These are phyloP conservation scores for Zophobas atratus DNA, from an alignment of 1,140 invertebrate species.

Conservation along the genomic window DNA sequence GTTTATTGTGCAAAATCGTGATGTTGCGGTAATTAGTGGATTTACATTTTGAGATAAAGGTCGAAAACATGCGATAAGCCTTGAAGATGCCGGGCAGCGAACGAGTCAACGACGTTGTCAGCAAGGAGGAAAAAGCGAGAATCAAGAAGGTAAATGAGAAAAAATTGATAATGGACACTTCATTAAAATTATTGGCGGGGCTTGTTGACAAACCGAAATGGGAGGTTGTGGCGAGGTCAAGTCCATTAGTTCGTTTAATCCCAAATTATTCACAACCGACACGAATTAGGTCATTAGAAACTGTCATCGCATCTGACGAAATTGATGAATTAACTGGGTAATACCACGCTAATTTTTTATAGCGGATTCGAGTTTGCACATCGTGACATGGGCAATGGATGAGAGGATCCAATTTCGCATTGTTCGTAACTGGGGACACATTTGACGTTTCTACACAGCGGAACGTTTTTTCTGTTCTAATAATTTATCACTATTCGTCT, in stretches of 20 bases:
- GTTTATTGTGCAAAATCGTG: conserved; percentile 23
- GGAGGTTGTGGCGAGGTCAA: conserved; percentile 5
- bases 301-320: conserved; percentile 2
- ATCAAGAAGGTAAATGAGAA: conserved; percentile 17
- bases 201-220: not conserved
- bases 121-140: conserved; percentile 5
- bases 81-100: conserved; percentile 9
- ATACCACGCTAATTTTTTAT: conserved; percentile 16
- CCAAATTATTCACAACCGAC: not conserved
- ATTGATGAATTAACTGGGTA: conserved; percentile 14
- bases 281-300: conserved; percentile 18
- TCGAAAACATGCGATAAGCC: not conserved
- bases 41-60: not conserved
- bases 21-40: not conserved
- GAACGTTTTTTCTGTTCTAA: too few species aligned
- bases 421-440: too few species aligned
- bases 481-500: too few species aligned
- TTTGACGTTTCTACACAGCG: too few species aligned
- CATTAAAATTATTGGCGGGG: not conserved
- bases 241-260: conserved; percentile 7
- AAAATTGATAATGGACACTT: not conserved
- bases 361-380: too few species aligned
- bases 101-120: not conserved
- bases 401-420: too few species aligned
- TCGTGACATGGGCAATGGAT: too few species aligned